phyloP scores from a whole-genome alignment of 2,888 invertebrate genomes.

The Stratiomys singularior region DNA sequence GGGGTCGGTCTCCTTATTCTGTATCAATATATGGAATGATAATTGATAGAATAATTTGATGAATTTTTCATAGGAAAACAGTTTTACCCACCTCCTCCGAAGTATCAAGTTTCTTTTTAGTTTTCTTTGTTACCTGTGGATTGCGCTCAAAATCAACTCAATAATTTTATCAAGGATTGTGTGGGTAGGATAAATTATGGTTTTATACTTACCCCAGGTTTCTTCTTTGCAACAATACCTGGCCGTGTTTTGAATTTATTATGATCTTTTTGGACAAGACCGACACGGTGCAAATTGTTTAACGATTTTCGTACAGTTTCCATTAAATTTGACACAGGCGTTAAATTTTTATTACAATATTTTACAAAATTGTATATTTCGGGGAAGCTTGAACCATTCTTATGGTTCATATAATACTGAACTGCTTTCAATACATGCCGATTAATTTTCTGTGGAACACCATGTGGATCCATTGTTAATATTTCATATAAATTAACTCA shows the following conservation, averaged over 20 bases:
- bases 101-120: too few relatives aligned
- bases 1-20: background rate
- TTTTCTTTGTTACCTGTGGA: too few relatives aligned
- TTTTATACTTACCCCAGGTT: too few relatives aligned
- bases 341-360: conserved; percentile 18
- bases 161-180: too few relatives aligned
- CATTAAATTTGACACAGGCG: background rate
- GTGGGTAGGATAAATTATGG: too few relatives aligned
- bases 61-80: too few relatives aligned
- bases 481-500: too few relatives aligned
- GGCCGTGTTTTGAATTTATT: background rate
- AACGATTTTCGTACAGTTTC: background rate
- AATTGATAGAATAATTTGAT: too few relatives aligned
- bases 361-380: conserved; percentile 25
- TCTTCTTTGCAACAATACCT: background rate
- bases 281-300: conserved; percentile 12
- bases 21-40: background rate
- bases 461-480: conserved; percentile 31
- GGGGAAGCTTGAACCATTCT: conserved; percentile 9
- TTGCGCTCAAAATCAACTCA: too few relatives aligned
- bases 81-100: too few relatives aligned
- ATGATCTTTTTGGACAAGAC: conserved; percentile 14
- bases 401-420: background rate
- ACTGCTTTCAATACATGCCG: conserved; percentile 25
- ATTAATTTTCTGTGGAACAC: conserved; percentile 34